Conservation (phyloP, 2,113 vertebrate species). For the Hippocampus barbouri region DNA sequence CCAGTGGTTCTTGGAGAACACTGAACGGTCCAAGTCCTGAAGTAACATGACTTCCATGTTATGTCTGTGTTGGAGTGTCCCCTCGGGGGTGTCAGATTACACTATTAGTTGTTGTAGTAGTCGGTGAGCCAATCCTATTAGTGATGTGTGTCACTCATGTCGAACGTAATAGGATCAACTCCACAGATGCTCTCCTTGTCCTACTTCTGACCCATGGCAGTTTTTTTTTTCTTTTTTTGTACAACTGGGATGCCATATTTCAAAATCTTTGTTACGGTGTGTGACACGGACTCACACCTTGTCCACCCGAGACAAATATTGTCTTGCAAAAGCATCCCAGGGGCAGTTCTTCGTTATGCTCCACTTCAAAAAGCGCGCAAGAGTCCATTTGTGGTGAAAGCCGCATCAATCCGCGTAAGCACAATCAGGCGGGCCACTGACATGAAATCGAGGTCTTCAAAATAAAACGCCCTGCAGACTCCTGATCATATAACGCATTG, state of each 20-base stretch:
- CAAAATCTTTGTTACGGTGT: slow-evolving; percentile 5
- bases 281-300: background rate
- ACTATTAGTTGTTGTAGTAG: slow-evolving; percentile 12
- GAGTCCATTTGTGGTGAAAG: background rate
- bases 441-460: background rate
- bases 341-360: background rate
- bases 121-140: background rate
- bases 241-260: slow-evolving; percentile 17
- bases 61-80: background rate
- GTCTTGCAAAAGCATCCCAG: background rate
- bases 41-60: background rate
- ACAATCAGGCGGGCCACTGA: background rate
- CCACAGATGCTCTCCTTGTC: slow-evolving; percentile 15
- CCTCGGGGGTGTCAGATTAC: background rate
- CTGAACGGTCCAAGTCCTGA: background rate
- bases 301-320: slow-evolving; percentile 4
- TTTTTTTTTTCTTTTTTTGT: slow-evolving; percentile 10
- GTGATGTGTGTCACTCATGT: slow-evolving; percentile 21
- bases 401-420: background rate
- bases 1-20: slow-evolving; percentile 2
- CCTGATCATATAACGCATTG: slow-evolving; percentile 1
- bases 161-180: slow-evolving; percentile 33
- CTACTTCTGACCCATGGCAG: slow-evolving; percentile 13
- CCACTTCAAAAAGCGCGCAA: background rate
- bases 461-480: slow-evolving; percentile 2